Evolutionary conservation across 23 tunicate species (phyloP).

Genomic region (Trididemnum miniatum): DNA sequence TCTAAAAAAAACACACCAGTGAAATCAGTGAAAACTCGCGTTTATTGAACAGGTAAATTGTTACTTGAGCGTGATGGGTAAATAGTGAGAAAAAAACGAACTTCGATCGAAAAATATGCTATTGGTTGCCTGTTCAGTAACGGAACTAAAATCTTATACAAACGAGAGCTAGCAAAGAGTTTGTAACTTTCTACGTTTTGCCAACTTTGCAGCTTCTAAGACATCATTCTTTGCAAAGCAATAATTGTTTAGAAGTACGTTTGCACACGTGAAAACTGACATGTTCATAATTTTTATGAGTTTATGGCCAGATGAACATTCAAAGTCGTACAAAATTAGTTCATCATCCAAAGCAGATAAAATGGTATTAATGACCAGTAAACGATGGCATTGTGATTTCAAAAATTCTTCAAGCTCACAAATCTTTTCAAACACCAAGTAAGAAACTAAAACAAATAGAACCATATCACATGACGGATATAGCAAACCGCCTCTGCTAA

Average conservation of each 20-base stretch:
- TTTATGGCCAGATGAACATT: neutral
- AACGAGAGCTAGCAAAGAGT: neutral
- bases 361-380: neutral
- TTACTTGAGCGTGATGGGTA: neutral
- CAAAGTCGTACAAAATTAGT: neutral
- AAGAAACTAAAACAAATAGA: neutral
- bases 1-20: no score
- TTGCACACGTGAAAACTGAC: constrained; percentile 8
- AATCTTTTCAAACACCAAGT: neutral
- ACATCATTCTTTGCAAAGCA: constrained; percentile 16
- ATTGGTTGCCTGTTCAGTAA: neutral
- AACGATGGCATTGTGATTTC: constrained; percentile 9
- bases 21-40: neutral
- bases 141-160: neutral
- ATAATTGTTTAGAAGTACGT: constrained; percentile 5
- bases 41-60: neutral
- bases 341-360: constrained; percentile 24
- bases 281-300: neutral
- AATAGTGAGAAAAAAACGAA: neutral
- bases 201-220: constrained; percentile 1
- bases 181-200: constrained; percentile 18
- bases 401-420: neutral
- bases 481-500: constrained; percentile 1
- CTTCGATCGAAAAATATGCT: neutral
- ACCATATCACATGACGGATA: constrained; percentile 22